These are phyloP conservation scores for Aurelia sp. DNA, from an alignment of 30 jellyfish, hydroid and myxozoan genomes.

Conservation along the genomic window DNA sequence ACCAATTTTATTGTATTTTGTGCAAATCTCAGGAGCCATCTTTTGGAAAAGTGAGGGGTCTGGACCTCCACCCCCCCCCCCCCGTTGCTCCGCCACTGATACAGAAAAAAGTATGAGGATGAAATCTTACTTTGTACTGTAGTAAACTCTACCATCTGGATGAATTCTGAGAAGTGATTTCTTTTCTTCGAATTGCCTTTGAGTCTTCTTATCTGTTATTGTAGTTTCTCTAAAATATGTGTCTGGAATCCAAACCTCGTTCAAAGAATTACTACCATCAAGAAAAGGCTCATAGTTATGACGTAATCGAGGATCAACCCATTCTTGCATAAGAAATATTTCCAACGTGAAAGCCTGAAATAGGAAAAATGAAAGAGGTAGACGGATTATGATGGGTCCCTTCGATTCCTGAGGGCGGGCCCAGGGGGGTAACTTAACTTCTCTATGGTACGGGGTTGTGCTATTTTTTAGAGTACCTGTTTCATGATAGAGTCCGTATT, in stretches of 20 bases:
- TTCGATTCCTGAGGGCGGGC: no score
- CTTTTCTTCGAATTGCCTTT: conserved; percentile 63
- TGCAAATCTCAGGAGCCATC: no score
- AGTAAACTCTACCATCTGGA: conserved; percentile 73
- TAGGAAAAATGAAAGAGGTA: no score
- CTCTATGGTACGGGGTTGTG: no score
- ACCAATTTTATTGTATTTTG: no score
- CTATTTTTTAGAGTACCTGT: no score
- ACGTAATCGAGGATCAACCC: conserved; percentile 83
- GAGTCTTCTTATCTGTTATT: conserved; percentile 36
- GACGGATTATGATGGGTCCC: no score
- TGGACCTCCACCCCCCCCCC: background rate
- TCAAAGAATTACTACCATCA: conserved; percentile 63
- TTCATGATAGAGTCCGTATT: no score
- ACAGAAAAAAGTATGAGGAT: background rate
- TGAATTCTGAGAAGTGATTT: conserved; percentile 58
- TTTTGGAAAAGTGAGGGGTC: no score
- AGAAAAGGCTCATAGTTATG: conserved; percentile 54
- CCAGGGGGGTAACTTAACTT: no score
- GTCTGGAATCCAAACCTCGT: conserved; percentile 86
- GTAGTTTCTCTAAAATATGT: conserved; percentile 88
- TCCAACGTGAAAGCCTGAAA: conserved; percentile 76
- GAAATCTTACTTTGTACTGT: conserved; percentile 68
- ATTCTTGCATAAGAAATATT: conserved; percentile 75
- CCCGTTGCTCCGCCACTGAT: background rate